A percentile compares a stretch with the other conserved stretches of the same genome.
phyloP scores from a whole-genome alignment of 2,888 invertebrate genomes.

The Orchesellides sinensis region DNA sequence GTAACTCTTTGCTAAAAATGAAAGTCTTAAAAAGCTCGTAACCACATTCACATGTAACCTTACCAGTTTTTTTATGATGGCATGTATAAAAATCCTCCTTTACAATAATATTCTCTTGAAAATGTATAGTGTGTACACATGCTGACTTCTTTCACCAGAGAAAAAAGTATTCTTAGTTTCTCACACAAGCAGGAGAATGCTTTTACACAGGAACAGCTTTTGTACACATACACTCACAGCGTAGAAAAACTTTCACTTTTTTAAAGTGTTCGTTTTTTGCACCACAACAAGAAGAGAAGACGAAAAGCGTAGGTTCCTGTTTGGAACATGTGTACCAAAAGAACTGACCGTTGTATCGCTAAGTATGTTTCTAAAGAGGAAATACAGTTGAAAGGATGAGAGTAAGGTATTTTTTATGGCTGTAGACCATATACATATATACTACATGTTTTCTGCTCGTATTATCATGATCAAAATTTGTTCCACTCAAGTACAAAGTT shows the following conservation, averaged over 20 bases:
- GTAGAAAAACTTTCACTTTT: no score
- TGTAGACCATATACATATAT: not conserved
- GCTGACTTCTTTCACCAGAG: not conserved
- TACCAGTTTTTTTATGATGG: not conserved
- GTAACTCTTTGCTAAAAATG: no score
- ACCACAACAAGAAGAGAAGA: no score
- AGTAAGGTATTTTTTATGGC: no score
- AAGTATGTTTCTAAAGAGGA: not conserved
- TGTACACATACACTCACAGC: no score
- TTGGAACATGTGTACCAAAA: no score
- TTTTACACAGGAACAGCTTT: no score
- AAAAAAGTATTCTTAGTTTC: not conserved
- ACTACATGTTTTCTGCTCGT: not conserved
- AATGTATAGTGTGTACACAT: not conserved
- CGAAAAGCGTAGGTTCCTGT: no score
- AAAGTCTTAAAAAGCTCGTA: not conserved
- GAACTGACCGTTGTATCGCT: not conserved
- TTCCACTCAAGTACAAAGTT: not conserved
- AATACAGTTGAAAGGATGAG: not conserved
- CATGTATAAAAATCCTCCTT: not conserved
- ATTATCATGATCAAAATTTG: not conserved
- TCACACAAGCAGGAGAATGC: not conserved
- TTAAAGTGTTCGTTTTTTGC: no score
- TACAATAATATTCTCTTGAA: no score
- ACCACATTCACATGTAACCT: no score